Evolutionary conservation across 2,888 invertebrate species (phyloP).

Genomic region (Bugulina stolonifera): DNA sequence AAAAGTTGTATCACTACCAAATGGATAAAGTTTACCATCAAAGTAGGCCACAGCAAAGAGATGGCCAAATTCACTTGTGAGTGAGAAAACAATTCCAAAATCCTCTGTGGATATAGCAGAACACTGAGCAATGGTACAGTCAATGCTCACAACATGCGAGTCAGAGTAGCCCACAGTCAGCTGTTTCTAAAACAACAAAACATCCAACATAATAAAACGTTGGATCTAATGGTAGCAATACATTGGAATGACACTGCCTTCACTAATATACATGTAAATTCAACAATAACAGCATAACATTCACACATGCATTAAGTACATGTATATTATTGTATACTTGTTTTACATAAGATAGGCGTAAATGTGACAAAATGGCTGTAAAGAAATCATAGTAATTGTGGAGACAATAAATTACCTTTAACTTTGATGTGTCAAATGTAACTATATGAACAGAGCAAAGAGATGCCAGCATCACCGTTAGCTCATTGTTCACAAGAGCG

Average conservation of each 20-base stretch:
- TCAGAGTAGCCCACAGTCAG: background rate
- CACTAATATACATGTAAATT: too few relatives aligned
- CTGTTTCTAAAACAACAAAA: background rate
- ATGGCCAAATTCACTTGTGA: background rate
- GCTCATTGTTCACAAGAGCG: background rate
- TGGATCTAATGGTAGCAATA: too few relatives aligned
- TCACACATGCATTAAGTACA: too few relatives aligned
- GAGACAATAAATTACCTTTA: background rate
- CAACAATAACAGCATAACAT: too few relatives aligned
- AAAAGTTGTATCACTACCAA: background rate
- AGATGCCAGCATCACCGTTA: background rate
- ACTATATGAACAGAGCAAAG: background rate
- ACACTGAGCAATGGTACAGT: background rate
- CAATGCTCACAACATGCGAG: background rate
- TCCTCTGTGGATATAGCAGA: conserved; percentile 16
- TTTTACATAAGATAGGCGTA: too few relatives aligned
- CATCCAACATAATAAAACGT: too few relatives aligned
- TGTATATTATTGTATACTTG: too few relatives aligned
- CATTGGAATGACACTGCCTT: too few relatives aligned
- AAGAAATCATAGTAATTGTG: too few relatives aligned
- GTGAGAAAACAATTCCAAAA: conserved; percentile 17
- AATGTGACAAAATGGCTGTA: too few relatives aligned
- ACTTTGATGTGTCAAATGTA: background rate
- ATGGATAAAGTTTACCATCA: conserved; percentile 9
- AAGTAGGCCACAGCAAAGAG: background rate